phyloP scores from a whole-genome alignment of 2,888 invertebrate genomes.

The Alloscopus bannaensis region DNA sequence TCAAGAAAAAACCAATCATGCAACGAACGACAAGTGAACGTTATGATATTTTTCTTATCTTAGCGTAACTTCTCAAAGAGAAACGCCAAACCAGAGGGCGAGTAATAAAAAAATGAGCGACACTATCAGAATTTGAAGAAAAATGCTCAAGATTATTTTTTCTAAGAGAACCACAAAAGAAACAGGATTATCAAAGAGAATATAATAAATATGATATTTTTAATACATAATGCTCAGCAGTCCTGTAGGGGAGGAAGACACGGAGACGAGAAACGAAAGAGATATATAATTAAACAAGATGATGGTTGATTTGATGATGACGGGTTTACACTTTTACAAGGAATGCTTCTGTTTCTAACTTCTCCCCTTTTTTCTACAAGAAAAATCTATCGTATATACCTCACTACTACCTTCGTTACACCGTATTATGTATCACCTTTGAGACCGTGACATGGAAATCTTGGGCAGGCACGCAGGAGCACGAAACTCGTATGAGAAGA shows the following conservation, averaged over 20 bases:
- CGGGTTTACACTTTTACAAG: constrained; percentile 59
- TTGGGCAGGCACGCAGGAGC: constrained; percentile 10
- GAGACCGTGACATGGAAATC: constrained; percentile 33
- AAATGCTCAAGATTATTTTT: constrained; percentile 16
- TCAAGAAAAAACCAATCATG: constrained; percentile 40
- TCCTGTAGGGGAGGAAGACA: constrained; percentile 14
- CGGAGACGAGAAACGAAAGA: constrained; percentile 2
- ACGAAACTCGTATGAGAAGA: neutral
- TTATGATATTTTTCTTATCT: constrained; percentile 21
- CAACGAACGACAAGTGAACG: constrained; percentile 14
- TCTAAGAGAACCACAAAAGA: neutral
- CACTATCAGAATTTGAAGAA: constrained; percentile 41
- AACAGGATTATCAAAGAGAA: constrained; percentile 11
- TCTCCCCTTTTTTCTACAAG: neutral
- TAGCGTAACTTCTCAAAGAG: neutral
- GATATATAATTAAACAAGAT: constrained; percentile 57
- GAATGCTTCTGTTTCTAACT: constrained; percentile 44
- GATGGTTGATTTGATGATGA: constrained; percentile 62
- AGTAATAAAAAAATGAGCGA: constrained; percentile 20
- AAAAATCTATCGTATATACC: neutral
- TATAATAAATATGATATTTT: constrained; percentile 7
- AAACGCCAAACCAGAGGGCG: neutral
- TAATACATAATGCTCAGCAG: constrained; percentile 16
- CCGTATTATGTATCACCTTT: neutral
- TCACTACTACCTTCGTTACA: constrained; percentile 55